Conservation (phyloP, 2,797 vertebrate species). For the Manis javanica region DNA sequence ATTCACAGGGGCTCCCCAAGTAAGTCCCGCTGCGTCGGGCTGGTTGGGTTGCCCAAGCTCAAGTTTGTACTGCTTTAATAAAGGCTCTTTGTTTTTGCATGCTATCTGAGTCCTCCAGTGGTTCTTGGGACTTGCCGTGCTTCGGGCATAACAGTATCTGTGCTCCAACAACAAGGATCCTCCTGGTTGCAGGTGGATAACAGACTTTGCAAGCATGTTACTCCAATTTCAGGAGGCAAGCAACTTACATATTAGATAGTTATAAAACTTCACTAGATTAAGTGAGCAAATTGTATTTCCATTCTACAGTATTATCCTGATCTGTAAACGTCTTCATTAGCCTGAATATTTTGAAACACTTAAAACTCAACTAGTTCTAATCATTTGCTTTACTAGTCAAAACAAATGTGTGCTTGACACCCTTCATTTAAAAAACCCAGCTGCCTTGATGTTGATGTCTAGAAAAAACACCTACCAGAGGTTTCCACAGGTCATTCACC, state of each 20-base stretch:
- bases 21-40: no score
- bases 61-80: no score
- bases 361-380: not conserved
- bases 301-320: not conserved
- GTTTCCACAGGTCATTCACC: not conserved
- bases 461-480: not conserved
- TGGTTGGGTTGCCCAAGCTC: no score
- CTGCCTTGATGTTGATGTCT: not conserved
- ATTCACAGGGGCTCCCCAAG: no score
- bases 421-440: not conserved
- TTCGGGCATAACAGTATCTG: not conserved
- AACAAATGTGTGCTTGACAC: not conserved
- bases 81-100: no score
- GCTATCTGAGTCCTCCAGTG: no score
- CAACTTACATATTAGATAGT: not conserved
- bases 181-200: not conserved
- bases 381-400: not conserved
- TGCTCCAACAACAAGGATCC: not conserved
- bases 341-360: not conserved
- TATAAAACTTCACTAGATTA: not conserved
- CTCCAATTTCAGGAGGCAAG: not conserved
- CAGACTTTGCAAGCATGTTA: not conserved
- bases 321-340: not conserved
- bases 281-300: not conserved
- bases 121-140: no score